phyloP scores from a whole-genome alignment of 2,888 invertebrate species.

The Callyntrura guangdongensis region DNA sequence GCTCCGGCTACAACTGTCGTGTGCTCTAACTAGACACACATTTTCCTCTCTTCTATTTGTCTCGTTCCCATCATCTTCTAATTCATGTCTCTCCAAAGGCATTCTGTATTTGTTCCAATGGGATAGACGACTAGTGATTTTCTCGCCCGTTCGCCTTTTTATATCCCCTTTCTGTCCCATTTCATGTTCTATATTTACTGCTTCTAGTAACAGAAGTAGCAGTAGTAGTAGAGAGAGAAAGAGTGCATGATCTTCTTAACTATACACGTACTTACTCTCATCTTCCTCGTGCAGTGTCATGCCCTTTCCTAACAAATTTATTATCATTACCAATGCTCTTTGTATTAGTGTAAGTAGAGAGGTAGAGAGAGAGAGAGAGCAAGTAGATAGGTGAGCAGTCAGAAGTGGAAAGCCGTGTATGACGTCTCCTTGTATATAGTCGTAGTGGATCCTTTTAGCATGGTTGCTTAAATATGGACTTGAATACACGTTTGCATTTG shows the following conservation, averaged over 20 bases:
- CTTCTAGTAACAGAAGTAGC: neutral
- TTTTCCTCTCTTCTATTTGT: neutral
- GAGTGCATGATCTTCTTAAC: neutral
- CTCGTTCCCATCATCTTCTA: constrained; percentile 60
- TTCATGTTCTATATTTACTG: constrained; percentile 39
- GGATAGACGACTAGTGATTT: constrained; percentile 56
- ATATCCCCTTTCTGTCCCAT: constrained; percentile 30
- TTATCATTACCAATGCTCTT: constrained; percentile 64
- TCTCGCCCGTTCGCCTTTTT: constrained; percentile 44
- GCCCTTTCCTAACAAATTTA: constrained; percentile 63
- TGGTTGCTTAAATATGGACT: constrained; percentile 39
- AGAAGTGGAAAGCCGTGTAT: neutral
- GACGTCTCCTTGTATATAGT: neutral
- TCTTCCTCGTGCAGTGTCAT: constrained; percentile 36
- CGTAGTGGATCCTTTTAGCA: constrained; percentile 46
- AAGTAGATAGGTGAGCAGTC: neutral
- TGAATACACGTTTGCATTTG: constrained; percentile 55
- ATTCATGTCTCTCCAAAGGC: constrained; percentile 65
- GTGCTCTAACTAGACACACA: too few relatives aligned
- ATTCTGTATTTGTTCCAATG: constrained; percentile 60
- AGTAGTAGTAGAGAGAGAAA: too few relatives aligned
- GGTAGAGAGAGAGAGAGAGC: constrained; percentile 6
- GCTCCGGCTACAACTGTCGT: constrained; percentile 4
- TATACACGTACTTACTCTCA: neutral
- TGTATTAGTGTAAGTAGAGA: constrained; percentile 1